These are phyloP conservation scores for Atlantisia rogersi DNA, from an alignment of 2,113 vertebrate species.

Conservation along the genomic window DNA sequence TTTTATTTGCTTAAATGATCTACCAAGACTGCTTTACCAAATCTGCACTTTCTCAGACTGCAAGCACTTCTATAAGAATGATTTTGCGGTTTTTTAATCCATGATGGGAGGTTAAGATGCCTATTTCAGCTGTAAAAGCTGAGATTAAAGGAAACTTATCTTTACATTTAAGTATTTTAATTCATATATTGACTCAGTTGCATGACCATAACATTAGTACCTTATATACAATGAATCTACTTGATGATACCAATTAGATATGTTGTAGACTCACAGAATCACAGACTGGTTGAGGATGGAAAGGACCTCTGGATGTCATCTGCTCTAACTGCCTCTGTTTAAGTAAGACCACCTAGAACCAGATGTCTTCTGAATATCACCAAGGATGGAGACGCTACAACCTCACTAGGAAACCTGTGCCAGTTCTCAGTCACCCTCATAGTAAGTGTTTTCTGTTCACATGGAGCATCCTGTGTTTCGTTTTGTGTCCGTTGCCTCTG, in stretches of 20 bases:
- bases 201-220: background rate
- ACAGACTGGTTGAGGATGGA: background rate
- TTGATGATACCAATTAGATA: background rate
- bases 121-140: background rate
- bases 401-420: fast-evolving
- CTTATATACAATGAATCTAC: background rate
- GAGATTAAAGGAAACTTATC: background rate
- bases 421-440: background rate
- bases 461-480: fast-evolving
- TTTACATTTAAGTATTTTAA: background rate
- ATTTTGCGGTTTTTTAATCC: background rate
- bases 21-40: background rate
- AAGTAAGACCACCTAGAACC: background rate
- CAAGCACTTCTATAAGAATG: background rate
- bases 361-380: background rate
- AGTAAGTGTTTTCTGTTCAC: background rate
- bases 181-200: background rate
- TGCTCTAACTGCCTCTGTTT: background rate
- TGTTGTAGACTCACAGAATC: background rate
- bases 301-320: background rate
- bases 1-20: background rate
- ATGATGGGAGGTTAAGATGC: fast-evolving
- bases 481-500: background rate
- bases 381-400: background rate
- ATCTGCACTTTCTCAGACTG: background rate